A percentile compares a stretch with the other conserved stretches of the same genome.
These are phyloP conservation scores for Druon quercuslanigerum DNA, from an alignment of 1,140 invertebrate genomes.

Conservation along the genomic window DNA sequence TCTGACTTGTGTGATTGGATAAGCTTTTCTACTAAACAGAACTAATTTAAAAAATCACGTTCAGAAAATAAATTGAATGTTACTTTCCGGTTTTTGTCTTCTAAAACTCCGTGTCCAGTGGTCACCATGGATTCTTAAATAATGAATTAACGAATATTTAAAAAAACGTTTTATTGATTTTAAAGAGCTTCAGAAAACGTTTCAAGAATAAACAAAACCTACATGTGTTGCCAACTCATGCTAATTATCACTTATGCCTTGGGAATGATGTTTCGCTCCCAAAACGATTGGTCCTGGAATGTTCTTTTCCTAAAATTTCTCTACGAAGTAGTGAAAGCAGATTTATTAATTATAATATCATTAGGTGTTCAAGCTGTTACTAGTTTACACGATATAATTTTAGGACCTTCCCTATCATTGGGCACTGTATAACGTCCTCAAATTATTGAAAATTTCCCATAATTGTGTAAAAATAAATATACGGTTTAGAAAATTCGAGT, in stretches of 20 bases:
- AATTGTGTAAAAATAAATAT: neutral
- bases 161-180: neutral
- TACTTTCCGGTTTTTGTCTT: no score
- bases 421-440: neutral
- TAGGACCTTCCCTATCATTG: neutral
- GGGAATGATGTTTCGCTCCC: constrained; percentile 15
- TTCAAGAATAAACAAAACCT: constrained; percentile 1
- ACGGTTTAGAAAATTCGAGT: neutral
- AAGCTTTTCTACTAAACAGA: no score
- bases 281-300: constrained; percentile 6
- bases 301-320: neutral
- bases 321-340: neutral
- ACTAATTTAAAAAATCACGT: no score
- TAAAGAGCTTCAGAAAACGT: neutral
- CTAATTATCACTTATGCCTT: constrained; percentile 5
- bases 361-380: constrained; percentile 1
- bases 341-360: constrained; percentile 5
- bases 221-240: neutral
- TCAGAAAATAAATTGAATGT: no score
- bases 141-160: neutral
- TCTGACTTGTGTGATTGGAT: no score
- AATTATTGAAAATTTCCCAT: neutral
- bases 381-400: constrained; percentile 3
- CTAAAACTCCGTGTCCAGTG: no score
- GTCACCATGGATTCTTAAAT: neutral